Conservation (phyloP, 2,888 invertebrate species). For the Parnassius smintheus region DNA sequence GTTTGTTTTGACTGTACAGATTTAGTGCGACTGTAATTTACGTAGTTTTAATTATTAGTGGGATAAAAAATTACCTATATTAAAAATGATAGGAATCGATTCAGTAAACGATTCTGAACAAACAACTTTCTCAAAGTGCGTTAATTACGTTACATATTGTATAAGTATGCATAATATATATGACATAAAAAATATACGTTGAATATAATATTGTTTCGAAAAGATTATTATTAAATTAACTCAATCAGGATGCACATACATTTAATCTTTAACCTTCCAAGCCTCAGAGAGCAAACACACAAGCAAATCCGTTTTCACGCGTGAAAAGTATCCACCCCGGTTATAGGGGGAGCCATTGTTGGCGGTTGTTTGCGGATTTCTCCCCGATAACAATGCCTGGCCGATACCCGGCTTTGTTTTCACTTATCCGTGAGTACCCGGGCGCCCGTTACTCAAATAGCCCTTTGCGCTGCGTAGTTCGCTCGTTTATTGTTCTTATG, state of each 20-base stretch:
- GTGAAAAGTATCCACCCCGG: constrained; percentile 32
- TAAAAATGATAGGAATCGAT: too few species aligned
- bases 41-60: too few species aligned
- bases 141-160: too few species aligned
- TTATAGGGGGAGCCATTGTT: constrained; percentile 37
- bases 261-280: constrained; percentile 30
- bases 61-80: too few species aligned
- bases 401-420: constrained; percentile 47
- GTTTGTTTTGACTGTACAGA: too few species aligned
- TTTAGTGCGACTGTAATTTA: too few species aligned
- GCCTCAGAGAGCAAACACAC: constrained; percentile 34
- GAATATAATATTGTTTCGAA: background rate
- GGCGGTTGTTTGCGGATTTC: constrained; percentile 52
- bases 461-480: constrained; percentile 34
- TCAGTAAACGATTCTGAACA: too few species aligned
- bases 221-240: constrained; percentile 5
- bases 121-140: too few species aligned
- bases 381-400: constrained; percentile 57
- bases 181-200: too few species aligned
- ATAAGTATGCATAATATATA: too few species aligned
- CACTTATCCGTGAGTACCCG: constrained; percentile 50
- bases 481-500: constrained; percentile 38
- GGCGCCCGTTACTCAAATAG: constrained; percentile 56
- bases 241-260: constrained; percentile 9
- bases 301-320: constrained; percentile 37